Evolutionary conservation across 2,113 vertebrate species (phyloP).

Genomic region (Phylloscopus whistleri): DNA sequence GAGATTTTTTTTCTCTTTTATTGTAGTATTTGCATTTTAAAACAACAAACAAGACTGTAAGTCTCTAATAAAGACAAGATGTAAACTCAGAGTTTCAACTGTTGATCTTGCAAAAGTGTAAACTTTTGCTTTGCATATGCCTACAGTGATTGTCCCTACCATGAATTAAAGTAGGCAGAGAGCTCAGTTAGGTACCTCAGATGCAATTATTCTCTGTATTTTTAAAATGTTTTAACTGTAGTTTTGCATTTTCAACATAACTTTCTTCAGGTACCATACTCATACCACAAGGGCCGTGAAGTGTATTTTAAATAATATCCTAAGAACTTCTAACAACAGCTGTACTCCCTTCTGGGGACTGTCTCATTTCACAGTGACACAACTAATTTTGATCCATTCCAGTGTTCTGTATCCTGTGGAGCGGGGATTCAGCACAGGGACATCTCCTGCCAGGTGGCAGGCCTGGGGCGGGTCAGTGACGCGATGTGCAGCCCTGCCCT

Average conservation of each 20-base stretch:
- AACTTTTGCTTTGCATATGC: background rate
- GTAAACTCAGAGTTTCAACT: background rate
- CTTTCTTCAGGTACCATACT: background rate
- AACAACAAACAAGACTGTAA: background rate
- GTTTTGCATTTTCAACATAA: background rate
- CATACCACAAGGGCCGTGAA: no score
- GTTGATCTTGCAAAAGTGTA: background rate
- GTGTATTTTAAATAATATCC: background rate
- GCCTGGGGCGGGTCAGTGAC: conserved; percentile 72
- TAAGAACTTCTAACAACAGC: background rate
- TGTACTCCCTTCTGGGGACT: background rate
- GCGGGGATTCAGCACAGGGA: conserved; percentile 81
- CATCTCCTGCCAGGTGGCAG: conserved; percentile 81
- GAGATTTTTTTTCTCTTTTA: background rate
- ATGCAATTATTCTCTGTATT: background rate
- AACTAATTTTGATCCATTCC: background rate
- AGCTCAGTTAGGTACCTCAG: background rate
- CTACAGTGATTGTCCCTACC: background rate
- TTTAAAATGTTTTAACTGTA: background rate
- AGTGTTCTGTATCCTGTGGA: conserved; percentile 92
- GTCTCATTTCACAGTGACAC: background rate
- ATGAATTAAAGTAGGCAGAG: background rate
- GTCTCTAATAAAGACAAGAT: background rate
- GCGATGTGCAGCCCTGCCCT: conserved; percentile 62
- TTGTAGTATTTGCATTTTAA: background rate